phyloP scores from a whole-genome alignment of 2,113 vertebrate genomes.

The Poeciliopsis turrubarensis region DNA sequence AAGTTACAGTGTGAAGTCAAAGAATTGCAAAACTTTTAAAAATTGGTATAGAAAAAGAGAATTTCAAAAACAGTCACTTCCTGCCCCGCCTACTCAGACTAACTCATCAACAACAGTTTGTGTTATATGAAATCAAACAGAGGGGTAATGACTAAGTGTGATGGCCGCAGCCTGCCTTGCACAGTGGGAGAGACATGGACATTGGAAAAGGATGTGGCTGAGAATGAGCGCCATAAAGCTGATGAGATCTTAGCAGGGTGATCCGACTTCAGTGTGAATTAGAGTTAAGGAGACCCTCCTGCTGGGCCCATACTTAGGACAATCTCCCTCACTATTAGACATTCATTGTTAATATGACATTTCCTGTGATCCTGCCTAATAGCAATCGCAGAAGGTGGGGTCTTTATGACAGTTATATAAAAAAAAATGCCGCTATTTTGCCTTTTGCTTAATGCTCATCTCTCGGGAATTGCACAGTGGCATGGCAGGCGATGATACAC shows the following conservation, averaged over 20 bases:
- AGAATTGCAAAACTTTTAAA: background rate
- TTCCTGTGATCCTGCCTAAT: conserved; percentile 79
- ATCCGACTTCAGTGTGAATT: conserved; percentile 82
- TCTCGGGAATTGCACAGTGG: conserved; percentile 78
- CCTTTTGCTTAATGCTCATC: conserved; percentile 85
- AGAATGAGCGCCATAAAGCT: conserved; percentile 76
- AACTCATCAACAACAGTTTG: conserved; percentile 46
- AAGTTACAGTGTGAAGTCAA: background rate
- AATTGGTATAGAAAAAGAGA: background rate
- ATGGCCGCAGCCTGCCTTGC: conserved; percentile 59
- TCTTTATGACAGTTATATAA: conserved; percentile 72
- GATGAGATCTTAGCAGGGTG: conserved; percentile 82
- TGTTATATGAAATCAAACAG: conserved; percentile 33
- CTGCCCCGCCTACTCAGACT: background rate
- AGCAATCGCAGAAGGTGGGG: conserved; percentile 79
- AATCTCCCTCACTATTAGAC: conserved; percentile 82
- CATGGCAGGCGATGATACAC: conserved; percentile 60
- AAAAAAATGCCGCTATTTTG: conserved; percentile 69
- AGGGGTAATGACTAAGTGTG: conserved; percentile 54
- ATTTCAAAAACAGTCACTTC: background rate
- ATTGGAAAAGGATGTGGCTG: conserved; percentile 60
- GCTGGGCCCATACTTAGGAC: conserved; percentile 79
- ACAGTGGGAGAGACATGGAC: conserved; percentile 67
- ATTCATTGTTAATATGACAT: conserved; percentile 81
- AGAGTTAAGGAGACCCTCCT: conserved; percentile 81